A percentile compares a stretch with the other conserved stretches of the same genome.
phyloP scores from a whole-genome alignment of 1,140 invertebrate genomes.

The Ceratosolen fusciceps region DNA sequence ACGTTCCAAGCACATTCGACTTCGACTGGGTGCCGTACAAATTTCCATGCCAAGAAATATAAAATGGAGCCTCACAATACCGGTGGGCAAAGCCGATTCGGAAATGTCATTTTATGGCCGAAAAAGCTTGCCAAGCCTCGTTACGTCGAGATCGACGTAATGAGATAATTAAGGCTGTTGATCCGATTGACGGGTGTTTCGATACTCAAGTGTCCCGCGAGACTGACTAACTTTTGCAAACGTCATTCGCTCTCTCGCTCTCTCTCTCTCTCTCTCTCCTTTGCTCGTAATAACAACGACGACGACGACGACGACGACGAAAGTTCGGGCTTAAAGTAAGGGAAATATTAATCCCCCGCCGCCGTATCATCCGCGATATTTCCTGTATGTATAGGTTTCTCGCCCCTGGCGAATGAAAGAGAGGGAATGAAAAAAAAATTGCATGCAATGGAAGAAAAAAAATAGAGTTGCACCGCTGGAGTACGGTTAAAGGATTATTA shows the following conservation, averaged over 20 bases:
- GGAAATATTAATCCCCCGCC: background rate
- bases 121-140: background rate
- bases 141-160: background rate
- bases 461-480: background rate
- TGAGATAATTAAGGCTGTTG: background rate
- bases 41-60: background rate
- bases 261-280: no score
- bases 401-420: no score
- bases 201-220: no score
- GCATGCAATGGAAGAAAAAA: background rate
- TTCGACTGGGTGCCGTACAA: background rate
- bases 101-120: background rate
- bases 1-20: no score
- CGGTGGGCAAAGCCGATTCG: background rate
- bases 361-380: no score
- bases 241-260: no score
- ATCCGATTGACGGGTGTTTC: background rate
- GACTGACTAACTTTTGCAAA: no score
- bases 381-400: no score
- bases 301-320: no score
- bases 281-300: no score
- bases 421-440: background rate
- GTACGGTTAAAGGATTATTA: constrained; percentile 2
- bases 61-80: background rate
- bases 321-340: no score